Conservation (phyloP, 2,888 invertebrate species). For the Conops quadrifasciatus region DNA sequence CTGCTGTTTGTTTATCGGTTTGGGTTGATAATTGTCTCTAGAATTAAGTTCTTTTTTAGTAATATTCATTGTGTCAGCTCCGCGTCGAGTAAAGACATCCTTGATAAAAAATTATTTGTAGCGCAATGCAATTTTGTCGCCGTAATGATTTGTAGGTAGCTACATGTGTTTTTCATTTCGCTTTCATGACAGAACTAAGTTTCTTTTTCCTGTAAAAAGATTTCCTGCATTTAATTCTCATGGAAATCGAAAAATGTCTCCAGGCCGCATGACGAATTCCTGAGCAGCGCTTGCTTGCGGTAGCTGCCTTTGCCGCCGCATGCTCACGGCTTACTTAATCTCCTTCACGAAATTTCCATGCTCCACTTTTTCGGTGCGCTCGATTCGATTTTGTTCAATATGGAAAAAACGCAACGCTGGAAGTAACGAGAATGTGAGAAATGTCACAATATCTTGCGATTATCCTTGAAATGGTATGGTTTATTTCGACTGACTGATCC, state of each 20-base stretch:
- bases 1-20: too few relatives aligned
- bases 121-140: too few relatives aligned
- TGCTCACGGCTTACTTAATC: neutral
- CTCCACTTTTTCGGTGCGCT: neutral
- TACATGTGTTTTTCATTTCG: neutral
- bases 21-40: too few relatives aligned
- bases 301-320: neutral
- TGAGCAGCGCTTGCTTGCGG: neutral
- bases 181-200: neutral
- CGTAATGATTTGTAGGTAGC: too few relatives aligned
- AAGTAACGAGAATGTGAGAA: neutral
- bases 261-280: constrained; percentile 18
- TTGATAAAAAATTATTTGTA: too few relatives aligned
- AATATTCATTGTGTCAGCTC: too few relatives aligned
- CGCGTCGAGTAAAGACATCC: too few relatives aligned
- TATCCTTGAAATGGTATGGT: neutral
- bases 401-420: neutral
- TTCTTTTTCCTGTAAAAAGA: neutral
- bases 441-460: neutral
- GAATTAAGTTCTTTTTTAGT: too few relatives aligned
- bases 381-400: neutral
- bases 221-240: constrained; percentile 32
- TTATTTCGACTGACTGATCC: constrained; percentile 24
- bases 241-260: constrained; percentile 27
- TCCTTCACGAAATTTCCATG: constrained; percentile 11